Evolutionary conservation across 2,888 invertebrate species (phyloP), one percentile per base, ranked within the genome.

Genomic region (Strigamia transsilvanica): DNA sequence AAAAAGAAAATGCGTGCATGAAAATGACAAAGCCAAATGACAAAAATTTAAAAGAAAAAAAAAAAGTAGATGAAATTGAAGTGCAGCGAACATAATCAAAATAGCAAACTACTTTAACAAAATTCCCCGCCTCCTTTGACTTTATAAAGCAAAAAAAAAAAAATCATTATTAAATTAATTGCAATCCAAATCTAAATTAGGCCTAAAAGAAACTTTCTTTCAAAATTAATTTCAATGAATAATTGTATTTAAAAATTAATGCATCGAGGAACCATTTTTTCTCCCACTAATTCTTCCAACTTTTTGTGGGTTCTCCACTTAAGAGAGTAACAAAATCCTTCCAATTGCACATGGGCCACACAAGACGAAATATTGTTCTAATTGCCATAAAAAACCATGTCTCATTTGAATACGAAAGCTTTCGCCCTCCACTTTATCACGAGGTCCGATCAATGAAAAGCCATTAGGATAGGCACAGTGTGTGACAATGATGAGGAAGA

Each of bases 401-500:
- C 61, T 61, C 61, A 61, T 61, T 61, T 61, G 61, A 61, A 61
- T 61, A 23, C 61, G 61, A 61, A 61, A n/a, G 61, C 61, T 1
- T 61, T 61, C 21, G 61, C 61, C 61, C 61, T 21, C 23, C 61
- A 61, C 23, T 61, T 61, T 61, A 61, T 61, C 61, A 18, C 61
- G 7, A 21, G 61, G 61, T 61, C 61, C 61, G 61, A 61, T 61
- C 61, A 61, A 61, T 61, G 61, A 61, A 61, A 61, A 61, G 61
- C 61, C 61, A 61, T 61, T 61, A 61, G 61, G 61, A 61, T 61
- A 7, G 61, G 61, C 61, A 61, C 61, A 61, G 61, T 61, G 61
- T 61, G 61, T 61, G 61, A 61, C 61, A 61, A 61, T 61, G 61
- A 61, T 61, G 61, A 23, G 61, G 23, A 61, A 61, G 61, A 61